Base-by-base conservation (phyloP, 2,113 vertebrate genomes). In the Apeltes quadracus region DNA sequence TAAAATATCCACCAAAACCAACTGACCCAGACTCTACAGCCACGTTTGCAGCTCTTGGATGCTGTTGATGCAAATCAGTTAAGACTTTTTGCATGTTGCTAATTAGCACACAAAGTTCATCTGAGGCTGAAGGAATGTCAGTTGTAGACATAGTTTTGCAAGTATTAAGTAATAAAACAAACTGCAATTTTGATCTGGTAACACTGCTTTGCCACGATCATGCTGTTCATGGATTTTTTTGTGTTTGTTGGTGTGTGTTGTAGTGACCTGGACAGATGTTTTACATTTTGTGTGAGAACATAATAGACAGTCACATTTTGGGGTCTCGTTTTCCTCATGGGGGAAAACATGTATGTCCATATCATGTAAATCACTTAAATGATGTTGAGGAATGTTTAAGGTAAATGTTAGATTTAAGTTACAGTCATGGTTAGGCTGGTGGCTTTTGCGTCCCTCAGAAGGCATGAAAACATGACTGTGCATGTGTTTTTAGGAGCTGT, bases 401-500 rank as follows among this genome's bases (percentile, higher is more conserved):
- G 16, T 46, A 44, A 18, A 16, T 15, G 18, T 20, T 39, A 39
- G 38, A 39, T 39, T 39, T 2, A 13, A 5, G 36, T 38, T 9
- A 44, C 1, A 15, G 16, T 44, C 7, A 44, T 5, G 41, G 15
- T 44, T 16, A 18, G 16, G 18, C 16, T 46, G 7, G 43, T 46
- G 18, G 43, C 2, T 2, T 6, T 46, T 18, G 10, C 22, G 46
- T 48, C 1, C 46, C 20, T 20, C 20, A 50, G n/a, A 23, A 25
- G 50, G 23, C 48, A 23, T 4, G 48, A 23, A 51, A 23, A 51
- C 50, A 25, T 25, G 22, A 14, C 12, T 25, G 22, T 51, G 14
- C 61, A 10, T 78, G 69, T 79, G 80, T 64, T 73, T 81, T 39
- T 46, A 94, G 94, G 92, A 93, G 90, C 88, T 94, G 82, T 87